A percentile compares a stretch with the other conserved stretches of the same genome.
Conservation (phyloP, 1,140 invertebrate species). For the Trypoxylus dichotomus region DNA sequence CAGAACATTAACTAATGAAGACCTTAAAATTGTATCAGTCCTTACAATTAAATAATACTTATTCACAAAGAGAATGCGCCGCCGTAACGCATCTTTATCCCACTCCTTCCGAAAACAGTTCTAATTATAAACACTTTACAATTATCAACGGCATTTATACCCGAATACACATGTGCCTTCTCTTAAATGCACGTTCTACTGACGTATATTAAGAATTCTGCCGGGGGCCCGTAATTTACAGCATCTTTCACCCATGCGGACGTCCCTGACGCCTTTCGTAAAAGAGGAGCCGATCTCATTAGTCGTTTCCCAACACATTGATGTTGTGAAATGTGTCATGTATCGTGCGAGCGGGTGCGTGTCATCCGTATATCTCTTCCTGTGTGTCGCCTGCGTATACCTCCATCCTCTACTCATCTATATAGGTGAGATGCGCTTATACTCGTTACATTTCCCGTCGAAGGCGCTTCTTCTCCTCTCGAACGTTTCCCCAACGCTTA, state of each 20-base stretch:
- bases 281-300: constrained; percentile 41
- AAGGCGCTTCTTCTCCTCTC: background rate
- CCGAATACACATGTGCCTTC: background rate
- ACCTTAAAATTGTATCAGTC: no score
- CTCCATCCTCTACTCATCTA: background rate
- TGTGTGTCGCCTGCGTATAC: background rate
- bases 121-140: background rate
- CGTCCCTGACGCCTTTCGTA: background rate
- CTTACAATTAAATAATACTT: no score
- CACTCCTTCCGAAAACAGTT: background rate
- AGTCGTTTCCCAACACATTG: constrained; percentile 50
- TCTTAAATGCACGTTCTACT: no score
- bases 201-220: background rate
- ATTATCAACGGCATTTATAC: constrained; percentile 11
- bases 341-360: constrained; percentile 25
- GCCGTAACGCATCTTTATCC: background rate
- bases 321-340: constrained; percentile 52
- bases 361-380: background rate
- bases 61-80: background rate
- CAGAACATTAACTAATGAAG: no score
- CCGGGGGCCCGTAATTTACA: background rate
- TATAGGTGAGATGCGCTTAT: background rate
- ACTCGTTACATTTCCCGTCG: background rate
- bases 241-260: background rate
- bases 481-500: background rate